Evolutionary conservation across 1,140 invertebrate genomes (phyloP).

Genomic region (Drosophila asahinai): DNA sequence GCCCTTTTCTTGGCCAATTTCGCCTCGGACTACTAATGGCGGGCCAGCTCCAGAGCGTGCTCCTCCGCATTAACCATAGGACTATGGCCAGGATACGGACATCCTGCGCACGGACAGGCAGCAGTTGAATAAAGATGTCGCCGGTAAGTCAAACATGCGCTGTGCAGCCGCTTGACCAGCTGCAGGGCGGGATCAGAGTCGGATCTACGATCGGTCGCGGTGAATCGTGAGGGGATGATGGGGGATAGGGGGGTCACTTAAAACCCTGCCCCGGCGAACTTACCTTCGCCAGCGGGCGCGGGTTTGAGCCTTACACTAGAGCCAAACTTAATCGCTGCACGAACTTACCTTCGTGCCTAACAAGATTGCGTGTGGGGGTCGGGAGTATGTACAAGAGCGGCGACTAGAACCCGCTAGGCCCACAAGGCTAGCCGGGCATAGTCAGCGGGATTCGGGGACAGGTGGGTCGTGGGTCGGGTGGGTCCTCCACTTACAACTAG

Average conservation of each 20-base stretch:
- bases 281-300: constrained; percentile 64
- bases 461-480: constrained; percentile 17
- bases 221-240: no score
- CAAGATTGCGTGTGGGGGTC: constrained; percentile 31
- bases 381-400: constrained; percentile 52
- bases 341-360: constrained; percentile 82
- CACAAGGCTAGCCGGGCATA: constrained; percentile 67
- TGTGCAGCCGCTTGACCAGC: constrained; percentile 47
- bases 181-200: constrained; percentile 29
- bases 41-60: constrained; percentile 6
- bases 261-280: constrained; percentile 73
- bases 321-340: constrained; percentile 64
- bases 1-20: constrained; percentile 44
- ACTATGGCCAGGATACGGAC: constrained; percentile 2
- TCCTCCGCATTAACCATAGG: constrained; percentile 11
- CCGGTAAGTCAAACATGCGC: constrained; percentile 75
- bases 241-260: constrained; percentile 49
- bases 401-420: constrained; percentile 70
- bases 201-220: no score
- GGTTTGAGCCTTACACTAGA: constrained; percentile 61
- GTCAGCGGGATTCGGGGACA: constrained; percentile 21
- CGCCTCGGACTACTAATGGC: constrained; percentile 62
- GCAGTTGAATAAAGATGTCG: constrained; percentile 80
- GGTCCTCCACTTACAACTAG: constrained; percentile 50
- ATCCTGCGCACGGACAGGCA: constrained; percentile 42